Evolutionary conservation across 2,888 invertebrate genomes (phyloP).

Genomic region (Ichneumon xanthorius): DNA sequence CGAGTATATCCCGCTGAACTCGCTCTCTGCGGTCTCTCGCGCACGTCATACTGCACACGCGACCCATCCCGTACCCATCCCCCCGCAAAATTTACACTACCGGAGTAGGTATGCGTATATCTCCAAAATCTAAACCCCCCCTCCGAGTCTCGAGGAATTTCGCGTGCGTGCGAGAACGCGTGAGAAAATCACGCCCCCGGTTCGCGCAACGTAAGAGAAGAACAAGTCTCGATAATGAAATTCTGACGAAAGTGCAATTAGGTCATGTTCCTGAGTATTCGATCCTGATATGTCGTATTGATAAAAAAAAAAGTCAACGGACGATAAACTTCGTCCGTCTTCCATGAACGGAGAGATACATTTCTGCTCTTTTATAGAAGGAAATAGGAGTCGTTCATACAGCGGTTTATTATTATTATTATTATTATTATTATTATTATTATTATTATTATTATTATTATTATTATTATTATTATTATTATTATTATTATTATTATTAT

Average conservation of each 20-base stretch:
- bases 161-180: constrained; percentile 57
- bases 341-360: too few relatives aligned
- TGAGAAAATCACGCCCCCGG: constrained; percentile 46
- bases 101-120: not conserved
- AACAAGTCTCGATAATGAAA: not conserved
- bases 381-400: too few relatives aligned
- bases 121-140: constrained; percentile 8
- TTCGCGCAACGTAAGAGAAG: constrained; percentile 6
- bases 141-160: constrained; percentile 29
- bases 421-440: too few relatives aligned
- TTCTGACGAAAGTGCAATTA: not conserved
- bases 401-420: too few relatives aligned
- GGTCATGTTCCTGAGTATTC: too few relatives aligned
- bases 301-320: too few relatives aligned
- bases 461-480: too few relatives aligned
- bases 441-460: too few relatives aligned
- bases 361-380: too few relatives aligned
- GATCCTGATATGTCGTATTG: too few relatives aligned
- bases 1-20: constrained; percentile 64
- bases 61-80: constrained; percentile 57
- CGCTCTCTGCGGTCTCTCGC: constrained; percentile 7
- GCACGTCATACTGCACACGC: constrained; percentile 72
- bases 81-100: constrained; percentile 56
- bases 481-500: too few relatives aligned
- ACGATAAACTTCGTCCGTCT: too few relatives aligned